Evolutionary conservation across 2,797 vertebrate genomes (phyloP).

Genomic region (Malurus leucopterus): DNA sequence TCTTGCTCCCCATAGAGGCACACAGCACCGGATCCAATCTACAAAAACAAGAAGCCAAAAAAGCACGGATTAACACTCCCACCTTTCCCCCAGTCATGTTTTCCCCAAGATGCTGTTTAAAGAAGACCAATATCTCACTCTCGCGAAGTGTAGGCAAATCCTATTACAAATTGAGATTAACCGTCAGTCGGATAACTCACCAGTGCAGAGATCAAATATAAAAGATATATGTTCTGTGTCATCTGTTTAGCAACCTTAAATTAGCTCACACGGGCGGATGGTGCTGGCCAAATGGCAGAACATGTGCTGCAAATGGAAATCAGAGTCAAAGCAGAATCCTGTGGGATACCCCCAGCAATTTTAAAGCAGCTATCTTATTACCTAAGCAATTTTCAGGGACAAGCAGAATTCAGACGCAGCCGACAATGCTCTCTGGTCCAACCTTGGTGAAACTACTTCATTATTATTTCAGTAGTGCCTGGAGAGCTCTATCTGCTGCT

Average conservation of each 20-base stretch:
- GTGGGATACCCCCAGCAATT: slow-evolving; percentile 46
- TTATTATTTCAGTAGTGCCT: slow-evolving; percentile 60
- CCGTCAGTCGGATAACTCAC: slow-evolving; percentile 39
- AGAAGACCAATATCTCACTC: slow-evolving; percentile 7
- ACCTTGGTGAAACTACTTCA: slow-evolving; percentile 52
- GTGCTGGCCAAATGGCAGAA: slow-evolving; percentile 48
- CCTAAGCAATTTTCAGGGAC: slow-evolving; percentile 48
- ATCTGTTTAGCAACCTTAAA: slow-evolving; percentile 57
- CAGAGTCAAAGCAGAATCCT: slow-evolving; percentile 32
- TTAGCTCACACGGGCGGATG: slow-evolving; percentile 35
- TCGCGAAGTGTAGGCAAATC: slow-evolving; percentile 39
- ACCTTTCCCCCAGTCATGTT: background rate
- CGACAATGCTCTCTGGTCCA: background rate
- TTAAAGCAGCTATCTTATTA: slow-evolving; percentile 40
- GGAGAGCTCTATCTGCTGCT: slow-evolving; percentile 46
- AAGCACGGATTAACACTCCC: background rate
- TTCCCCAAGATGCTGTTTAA: background rate
- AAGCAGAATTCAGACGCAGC: slow-evolving; percentile 31
- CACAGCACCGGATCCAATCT: background rate
- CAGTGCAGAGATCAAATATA: slow-evolving; percentile 55
- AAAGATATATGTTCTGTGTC: slow-evolving; percentile 55
- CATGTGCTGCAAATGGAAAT: slow-evolving; percentile 50
- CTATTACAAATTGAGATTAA: slow-evolving; percentile 42
- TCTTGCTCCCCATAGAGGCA: background rate
- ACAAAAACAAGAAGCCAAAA: background rate